Evolutionary conservation across 2,888 invertebrate species (phyloP).

Genomic region (Luperina testacea): DNA sequence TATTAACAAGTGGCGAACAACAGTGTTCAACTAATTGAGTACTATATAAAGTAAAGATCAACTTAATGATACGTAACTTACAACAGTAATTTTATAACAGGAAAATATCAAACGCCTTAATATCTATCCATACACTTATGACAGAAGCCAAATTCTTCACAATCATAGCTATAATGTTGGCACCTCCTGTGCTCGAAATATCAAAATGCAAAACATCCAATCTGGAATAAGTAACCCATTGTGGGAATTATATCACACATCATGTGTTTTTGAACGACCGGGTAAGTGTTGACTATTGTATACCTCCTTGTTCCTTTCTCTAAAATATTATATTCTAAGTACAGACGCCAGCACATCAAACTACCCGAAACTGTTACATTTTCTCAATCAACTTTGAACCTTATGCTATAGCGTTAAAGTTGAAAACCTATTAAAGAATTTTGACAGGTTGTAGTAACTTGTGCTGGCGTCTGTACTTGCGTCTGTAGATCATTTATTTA

Average conservation of each 20-base stretch:
- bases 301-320: too few relatives aligned
- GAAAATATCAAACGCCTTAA: conserved; percentile 12
- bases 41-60: not conserved
- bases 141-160: not conserved
- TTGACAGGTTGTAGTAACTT: too few relatives aligned
- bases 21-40: not conserved
- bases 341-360: too few relatives aligned
- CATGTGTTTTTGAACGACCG: too few relatives aligned
- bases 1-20: not conserved
- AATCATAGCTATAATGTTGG: not conserved
- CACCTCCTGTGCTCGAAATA: not conserved
- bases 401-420: too few relatives aligned
- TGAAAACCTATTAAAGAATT: too few relatives aligned
- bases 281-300: too few relatives aligned
- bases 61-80: conserved; percentile 13
- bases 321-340: too few relatives aligned
- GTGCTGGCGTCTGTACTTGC: too few relatives aligned
- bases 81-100: conserved; percentile 15
- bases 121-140: conserved; percentile 4
- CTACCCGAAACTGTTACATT: too few relatives aligned
- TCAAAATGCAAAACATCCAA: not conserved
- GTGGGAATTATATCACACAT: not conserved
- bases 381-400: too few relatives aligned
- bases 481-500: not conserved
- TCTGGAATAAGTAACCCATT: not conserved